phyloP scores from a whole-genome alignment of 1,140 invertebrate genomes.

The Chrysopa pallens region DNA sequence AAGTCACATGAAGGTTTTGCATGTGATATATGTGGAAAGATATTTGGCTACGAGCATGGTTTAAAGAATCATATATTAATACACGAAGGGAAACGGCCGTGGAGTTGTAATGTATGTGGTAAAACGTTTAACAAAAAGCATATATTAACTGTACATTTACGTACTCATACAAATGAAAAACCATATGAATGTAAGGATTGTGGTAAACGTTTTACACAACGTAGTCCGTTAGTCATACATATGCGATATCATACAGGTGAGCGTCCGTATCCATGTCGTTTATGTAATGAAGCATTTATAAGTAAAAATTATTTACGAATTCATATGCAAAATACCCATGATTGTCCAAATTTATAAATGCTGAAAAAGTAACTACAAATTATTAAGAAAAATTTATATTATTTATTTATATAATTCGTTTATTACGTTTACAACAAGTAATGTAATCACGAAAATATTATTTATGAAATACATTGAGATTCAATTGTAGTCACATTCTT shows the following conservation, averaged over 20 bases:
- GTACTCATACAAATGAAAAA: constrained; percentile 34
- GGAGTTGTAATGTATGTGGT: constrained; percentile 21
- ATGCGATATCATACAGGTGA: constrained; percentile 44
- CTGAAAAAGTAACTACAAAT: too few species aligned
- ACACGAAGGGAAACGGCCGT: constrained; percentile 19
- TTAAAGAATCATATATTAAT: constrained; percentile 37
- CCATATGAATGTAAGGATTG: constrained; percentile 45
- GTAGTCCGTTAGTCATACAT: constrained; percentile 25
- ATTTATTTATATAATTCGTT: too few species aligned
- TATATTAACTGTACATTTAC: constrained; percentile 18
- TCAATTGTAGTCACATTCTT: too few species aligned
- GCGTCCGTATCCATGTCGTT: constrained; percentile 23
- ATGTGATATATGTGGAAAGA: constrained; percentile 32
- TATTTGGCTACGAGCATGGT: constrained; percentile 35
- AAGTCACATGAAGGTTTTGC: background rate
- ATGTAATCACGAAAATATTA: too few species aligned
- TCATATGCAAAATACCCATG: background rate
- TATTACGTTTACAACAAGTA: too few species aligned
- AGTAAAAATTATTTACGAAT: background rate
- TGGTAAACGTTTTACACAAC: constrained; percentile 50
- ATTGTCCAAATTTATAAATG: background rate
- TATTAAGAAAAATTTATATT: too few species aligned
- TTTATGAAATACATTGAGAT: too few species aligned
- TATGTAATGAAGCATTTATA: constrained; percentile 11
- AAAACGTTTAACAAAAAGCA: constrained; percentile 31